Evolutionary conservation across 2,797 vertebrate species (phyloP).

Genomic region (Muscicapa comitata): DNA sequence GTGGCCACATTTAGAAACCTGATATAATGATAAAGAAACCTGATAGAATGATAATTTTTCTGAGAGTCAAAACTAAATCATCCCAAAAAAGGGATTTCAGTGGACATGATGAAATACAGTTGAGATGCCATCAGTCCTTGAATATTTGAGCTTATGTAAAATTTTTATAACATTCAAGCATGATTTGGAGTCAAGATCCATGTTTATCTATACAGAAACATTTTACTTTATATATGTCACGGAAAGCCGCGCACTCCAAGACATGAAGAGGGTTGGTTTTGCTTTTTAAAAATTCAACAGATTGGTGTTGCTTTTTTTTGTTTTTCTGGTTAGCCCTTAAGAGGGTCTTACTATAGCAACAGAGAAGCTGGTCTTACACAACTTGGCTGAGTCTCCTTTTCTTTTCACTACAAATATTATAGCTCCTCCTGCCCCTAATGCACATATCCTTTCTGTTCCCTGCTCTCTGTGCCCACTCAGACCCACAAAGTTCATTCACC

Average conservation of each 20-base stretch:
- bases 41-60: not conserved
- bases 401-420: not conserved
- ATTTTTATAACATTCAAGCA: not conserved
- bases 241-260: not conserved
- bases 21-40: too few species aligned
- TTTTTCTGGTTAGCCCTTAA: not conserved
- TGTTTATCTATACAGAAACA: not conserved
- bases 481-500: not conserved
- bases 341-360: not conserved
- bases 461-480: fast-evolving
- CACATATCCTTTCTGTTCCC: not conserved
- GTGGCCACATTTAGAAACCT: not conserved
- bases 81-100: not conserved
- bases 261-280: not conserved
- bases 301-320: not conserved
- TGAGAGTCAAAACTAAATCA: not conserved
- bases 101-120: not conserved
- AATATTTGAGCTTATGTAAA: not conserved
- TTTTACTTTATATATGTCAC: not conserved
- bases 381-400: not conserved
- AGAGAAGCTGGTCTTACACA: not conserved
- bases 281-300: not conserved
- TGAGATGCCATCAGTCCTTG: not conserved
- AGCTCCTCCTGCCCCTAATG: fast-evolving
- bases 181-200: not conserved